A percentile compares a stretch with the other conserved stretches of the same genome.
Evolutionary conservation across 1,140 invertebrate genomes (phyloP).

Genomic region (Nilaparvata lugens): DNA sequence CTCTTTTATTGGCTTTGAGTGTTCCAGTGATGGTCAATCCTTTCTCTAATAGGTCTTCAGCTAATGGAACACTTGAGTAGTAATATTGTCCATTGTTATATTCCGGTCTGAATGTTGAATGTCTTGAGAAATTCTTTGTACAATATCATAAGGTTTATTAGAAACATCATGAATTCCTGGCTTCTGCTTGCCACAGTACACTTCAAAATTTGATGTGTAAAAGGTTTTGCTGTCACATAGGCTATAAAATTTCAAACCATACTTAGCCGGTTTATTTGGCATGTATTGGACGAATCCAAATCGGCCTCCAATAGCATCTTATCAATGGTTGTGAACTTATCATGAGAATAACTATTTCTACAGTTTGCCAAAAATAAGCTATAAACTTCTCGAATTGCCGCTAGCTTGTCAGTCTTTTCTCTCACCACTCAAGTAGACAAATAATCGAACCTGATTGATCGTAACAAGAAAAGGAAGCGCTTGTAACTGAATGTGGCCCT

Average conservation of each 20-base stretch:
- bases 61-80: conserved; percentile 31
- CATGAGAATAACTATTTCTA: neutral
- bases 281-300: conserved; percentile 33
- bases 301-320: conserved; percentile 32
- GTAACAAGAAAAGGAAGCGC: conserved; percentile 29
- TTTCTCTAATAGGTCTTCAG: conserved; percentile 27
- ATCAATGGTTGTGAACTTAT: conserved; percentile 29
- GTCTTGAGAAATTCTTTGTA: conserved; percentile 30
- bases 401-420: no score
- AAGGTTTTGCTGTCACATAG: no score
- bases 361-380: no score
- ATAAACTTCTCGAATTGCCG: no score
- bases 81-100: conserved; percentile 35
- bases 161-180: no score
- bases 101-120: conserved; percentile 32
- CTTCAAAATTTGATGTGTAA: conserved; percentile 31
- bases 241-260: conserved; percentile 33
- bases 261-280: conserved; percentile 32
- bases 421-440: conserved; percentile 21
- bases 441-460: conserved; percentile 27
- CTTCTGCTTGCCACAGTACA: conserved; percentile 24
- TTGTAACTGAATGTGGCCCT: conserved; percentile 25
- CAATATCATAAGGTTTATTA: conserved; percentile 27
- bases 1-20: conserved; percentile 35
- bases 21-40: no score